Conservation (phyloP, 2,888 invertebrate species). For the Dynastes tityus region DNA sequence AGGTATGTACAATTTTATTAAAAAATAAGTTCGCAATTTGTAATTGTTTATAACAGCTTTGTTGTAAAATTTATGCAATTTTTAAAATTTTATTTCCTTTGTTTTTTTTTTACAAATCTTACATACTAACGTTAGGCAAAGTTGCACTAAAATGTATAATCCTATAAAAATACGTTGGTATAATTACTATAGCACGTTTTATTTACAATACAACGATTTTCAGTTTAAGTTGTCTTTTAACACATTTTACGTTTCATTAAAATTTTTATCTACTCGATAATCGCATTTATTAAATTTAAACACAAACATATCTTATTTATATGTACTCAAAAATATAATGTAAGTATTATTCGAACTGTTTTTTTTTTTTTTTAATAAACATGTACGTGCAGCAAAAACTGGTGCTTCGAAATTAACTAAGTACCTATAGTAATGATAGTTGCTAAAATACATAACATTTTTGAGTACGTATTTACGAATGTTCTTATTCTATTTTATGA, state of each 20-base stretch:
- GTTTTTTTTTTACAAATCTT: slow-evolving; percentile 33
- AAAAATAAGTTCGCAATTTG: slow-evolving; percentile 7
- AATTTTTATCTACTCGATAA: slow-evolving; percentile 1
- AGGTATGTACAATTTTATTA: slow-evolving; percentile 38
- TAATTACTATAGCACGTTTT: slow-evolving; percentile 18
- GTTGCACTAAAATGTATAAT: slow-evolving; percentile 13
- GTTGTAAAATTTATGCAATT: not conserved
- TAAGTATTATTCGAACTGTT: not conserved
- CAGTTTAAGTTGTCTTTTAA: not conserved
- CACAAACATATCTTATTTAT: not conserved
- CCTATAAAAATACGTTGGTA: not conserved
- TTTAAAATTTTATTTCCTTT: no score
- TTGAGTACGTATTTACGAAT: slow-evolving; percentile 10
- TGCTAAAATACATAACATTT: slow-evolving; percentile 21
- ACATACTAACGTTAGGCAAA: slow-evolving; percentile 28
- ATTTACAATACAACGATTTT: slow-evolving; percentile 25
- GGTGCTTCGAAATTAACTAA: not conserved
- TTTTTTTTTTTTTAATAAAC: no score
- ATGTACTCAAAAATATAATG: not conserved
- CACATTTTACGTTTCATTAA: not conserved
- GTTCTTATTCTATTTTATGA: slow-evolving; percentile 10
- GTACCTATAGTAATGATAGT: not conserved
- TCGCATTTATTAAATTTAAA: not conserved
- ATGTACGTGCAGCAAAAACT: slow-evolving; percentile 1
- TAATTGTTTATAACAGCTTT: slow-evolving; percentile 27